Base-by-base conservation (phyloP, 2,888 invertebrate species). In the Pristionchus entomophagus region DNA sequence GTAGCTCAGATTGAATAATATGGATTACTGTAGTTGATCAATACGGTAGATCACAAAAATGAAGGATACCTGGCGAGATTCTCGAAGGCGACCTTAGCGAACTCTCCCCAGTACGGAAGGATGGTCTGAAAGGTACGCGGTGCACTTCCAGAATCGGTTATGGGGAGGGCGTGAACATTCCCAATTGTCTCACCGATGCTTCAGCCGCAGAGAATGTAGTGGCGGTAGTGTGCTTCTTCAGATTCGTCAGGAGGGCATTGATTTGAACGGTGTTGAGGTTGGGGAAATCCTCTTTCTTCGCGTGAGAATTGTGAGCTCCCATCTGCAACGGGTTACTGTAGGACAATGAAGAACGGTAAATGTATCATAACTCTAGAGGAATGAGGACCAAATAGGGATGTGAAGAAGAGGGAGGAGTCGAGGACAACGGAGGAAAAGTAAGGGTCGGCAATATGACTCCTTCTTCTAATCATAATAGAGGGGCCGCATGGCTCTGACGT, bases 241-340 rank as follows among this genome's bases (percentile, higher is more conserved):
- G 26, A 56, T 56, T 81, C 22, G 26, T 38, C 1, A 56, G 81
- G 22, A 81, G 81, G 26, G 62, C 83, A 1, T 38, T 62, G 12
- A 41, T 29, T 32, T 83, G 83, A n/a, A 62, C 62, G 19, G 26
- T 26, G 19, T 62, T 83, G 45, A 83, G 83, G 53, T 83, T 83
- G 51, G 83, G 59, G 83, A 59, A 83, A 32, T 59, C 59, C 32
- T 83, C 83, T 62, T 62, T 83, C 83, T 83, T 83, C 1, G 83
- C 19, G 45, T 59, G 62, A 41, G 83, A 83, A 45, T 38, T 19
- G 45, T 83, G n/a, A 19, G 62, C 83, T 26, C 83, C 83, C 83
- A 83, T 83, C 35, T 49, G 38, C 0, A 53, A 56, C 12, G 69
- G 22, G n/a, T 5, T 56, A 56, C 56, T 22, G 22, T 22, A 56